phyloP scores from a whole-genome alignment of 2,113 vertebrate genomes.

The Craseonycteris thonglongyai region DNA sequence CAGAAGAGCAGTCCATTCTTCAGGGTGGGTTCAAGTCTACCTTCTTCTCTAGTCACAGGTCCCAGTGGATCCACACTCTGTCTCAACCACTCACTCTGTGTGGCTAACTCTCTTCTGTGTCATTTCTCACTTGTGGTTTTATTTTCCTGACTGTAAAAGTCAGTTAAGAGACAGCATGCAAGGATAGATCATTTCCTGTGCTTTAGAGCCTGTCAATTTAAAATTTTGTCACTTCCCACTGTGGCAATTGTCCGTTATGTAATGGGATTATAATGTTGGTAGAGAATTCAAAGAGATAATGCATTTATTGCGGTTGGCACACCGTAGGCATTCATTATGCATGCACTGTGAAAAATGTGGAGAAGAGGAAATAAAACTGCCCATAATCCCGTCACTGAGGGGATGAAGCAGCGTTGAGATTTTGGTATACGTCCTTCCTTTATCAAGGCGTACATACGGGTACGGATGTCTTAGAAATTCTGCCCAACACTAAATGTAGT shows the following conservation, averaged over 20 bases:
- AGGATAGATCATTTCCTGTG: not conserved
- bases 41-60: not conserved
- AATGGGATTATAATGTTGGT: not conserved
- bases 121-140: not conserved
- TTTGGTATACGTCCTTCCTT: not conserved
- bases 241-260: not conserved
- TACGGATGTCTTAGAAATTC: not conserved
- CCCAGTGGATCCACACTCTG: accelerated
- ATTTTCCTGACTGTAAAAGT: not conserved
- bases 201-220: not conserved
- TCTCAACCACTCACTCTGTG: not conserved
- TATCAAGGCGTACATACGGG: not conserved
- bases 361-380: not conserved
- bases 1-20: not conserved
- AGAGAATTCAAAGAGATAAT: not conserved
- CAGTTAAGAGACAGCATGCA: not conserved
- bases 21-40: not conserved
- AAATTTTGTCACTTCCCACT: not conserved
- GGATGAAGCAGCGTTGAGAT: not conserved
- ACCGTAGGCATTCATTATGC: not conserved
- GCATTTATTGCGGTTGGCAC: not conserved
- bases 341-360: not conserved
- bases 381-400: not conserved
- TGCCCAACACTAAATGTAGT: not conserved
- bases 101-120: not conserved